phyloP scores from a whole-genome alignment of 2,888 invertebrate species.

The Platycheirus rosarum region DNA sequence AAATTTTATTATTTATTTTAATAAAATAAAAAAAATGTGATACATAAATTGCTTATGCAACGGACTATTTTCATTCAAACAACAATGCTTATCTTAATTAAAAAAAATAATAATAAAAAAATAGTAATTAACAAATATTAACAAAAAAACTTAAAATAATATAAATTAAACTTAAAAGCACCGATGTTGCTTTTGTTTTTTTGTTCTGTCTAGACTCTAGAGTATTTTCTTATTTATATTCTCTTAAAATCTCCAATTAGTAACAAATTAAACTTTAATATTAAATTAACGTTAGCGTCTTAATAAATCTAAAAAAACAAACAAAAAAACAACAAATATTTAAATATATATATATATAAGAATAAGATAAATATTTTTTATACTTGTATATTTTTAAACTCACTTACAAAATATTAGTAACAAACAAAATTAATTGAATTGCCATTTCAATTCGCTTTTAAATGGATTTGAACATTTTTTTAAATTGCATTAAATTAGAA shows the following conservation, averaged over 20 bases:
- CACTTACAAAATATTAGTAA: slow-evolving; percentile 58
- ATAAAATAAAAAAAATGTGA: slow-evolving; percentile 55
- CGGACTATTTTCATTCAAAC: slow-evolving; percentile 64
- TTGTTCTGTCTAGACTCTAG: too few species aligned
- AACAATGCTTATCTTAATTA: slow-evolving; percentile 30
- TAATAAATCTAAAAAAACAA: slow-evolving; percentile 17
- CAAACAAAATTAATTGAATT: slow-evolving; percentile 2
- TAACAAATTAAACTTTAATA: slow-evolving; percentile 34
- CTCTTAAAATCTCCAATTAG: slow-evolving; percentile 32
- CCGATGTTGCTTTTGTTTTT: slow-evolving; percentile 44
- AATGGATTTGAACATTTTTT: slow-evolving; percentile 66
- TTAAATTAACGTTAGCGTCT: slow-evolving; percentile 62
- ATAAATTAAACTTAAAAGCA: slow-evolving; percentile 32
- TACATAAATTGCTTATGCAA: slow-evolving; percentile 68
- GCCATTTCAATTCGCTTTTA: slow-evolving; percentile 62
- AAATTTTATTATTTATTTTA: slow-evolving; percentile 26
- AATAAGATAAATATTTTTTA: slow-evolving; percentile 68
- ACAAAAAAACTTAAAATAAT: slow-evolving; percentile 13
- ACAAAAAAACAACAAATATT: slow-evolving; percentile 41
- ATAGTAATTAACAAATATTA: background rate
- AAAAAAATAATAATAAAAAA: slow-evolving; percentile 6
- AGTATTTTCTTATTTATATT: slow-evolving; percentile 14
- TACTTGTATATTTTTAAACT: slow-evolving; percentile 70
- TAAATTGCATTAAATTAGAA: slow-evolving; percentile 34
- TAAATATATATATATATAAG: slow-evolving; percentile 61